Base-by-base conservation (phyloP, 2,797 vertebrate species). In the Rhynchotus rufescens region DNA sequence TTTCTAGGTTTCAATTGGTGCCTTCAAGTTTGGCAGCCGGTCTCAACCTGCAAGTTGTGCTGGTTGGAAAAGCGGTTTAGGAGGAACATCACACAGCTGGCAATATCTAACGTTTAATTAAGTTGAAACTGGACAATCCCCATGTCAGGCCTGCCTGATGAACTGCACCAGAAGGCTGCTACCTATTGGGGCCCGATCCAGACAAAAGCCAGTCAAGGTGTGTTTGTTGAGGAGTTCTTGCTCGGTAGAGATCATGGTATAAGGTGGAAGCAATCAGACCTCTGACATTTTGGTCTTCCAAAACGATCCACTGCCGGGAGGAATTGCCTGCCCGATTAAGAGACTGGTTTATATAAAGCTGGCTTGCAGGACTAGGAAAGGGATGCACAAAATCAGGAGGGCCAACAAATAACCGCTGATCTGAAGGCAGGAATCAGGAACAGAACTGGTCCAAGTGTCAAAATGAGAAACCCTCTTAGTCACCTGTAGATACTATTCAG, bases 101-200 rank as follows among this genome's bases (percentile, higher is more conserved):
- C 47, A 73, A 25, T 62, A 61, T 1, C 62, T 32, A 49, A 13
- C 69, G n/a, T 25, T 74, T 73, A 26, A 34, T 44, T 73, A 36
- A 26, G 42, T 77, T 62, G 47, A 69, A 77, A 64, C 19, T 59
- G 3, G 22, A 2, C 1, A 7, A 5, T 52, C 2, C 0, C 47
- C 21, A 59, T 56, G 25, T n/a, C 38, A 45, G 25, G 22, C 19
- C 22, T 69, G 0, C 30, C 36, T 84, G 68, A 23, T 40, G 12
- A 2, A 2, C 23, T 49, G 17, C 7, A 67, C 32, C 34, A 25
- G n/a, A 26, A 68, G 34, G 44, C 23, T 34, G 45, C 23, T 26
- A 13, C 15, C 23, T 49, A 1, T 19, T 23, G 7, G 5, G 26
- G 23, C n/a, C n/a, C 36, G 32, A 23, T 34, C 23, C 66, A 49